Evolutionary conservation across 2,113 vertebrate species (phyloP), one percentile per base, ranked within the genome.

Genomic region (Platysteira castanea): DNA sequence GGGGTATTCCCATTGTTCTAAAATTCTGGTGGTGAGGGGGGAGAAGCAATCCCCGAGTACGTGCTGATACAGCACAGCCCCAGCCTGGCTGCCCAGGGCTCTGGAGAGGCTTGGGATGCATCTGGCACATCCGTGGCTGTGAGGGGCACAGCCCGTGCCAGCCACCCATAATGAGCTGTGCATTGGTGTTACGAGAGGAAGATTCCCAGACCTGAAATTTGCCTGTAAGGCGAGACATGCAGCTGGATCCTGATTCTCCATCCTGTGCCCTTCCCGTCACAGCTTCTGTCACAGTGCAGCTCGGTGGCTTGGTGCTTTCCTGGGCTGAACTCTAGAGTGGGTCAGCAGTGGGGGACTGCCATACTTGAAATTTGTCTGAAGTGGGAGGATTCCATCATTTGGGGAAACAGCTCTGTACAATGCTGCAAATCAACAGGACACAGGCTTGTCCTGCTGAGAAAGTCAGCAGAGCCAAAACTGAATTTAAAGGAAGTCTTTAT

Each of bases 401-500:
- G 77, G 65, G 79, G 88, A 84, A 95, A 87, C 92, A 70, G 85
- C 73, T 80, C 84, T 42, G 89, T 17, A 6, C 77, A 83, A 75
- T 84, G 61, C 89, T 69, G 75, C 78, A 77, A 86, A 95, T 90
- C 95, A 93, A 37, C 24, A 18, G 95, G 90, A 93, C 91, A 7
- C 54, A 15, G 47, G 69, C 92, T 84, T 42, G 86, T 96, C 95
- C 97, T 95, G 95, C 93, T 89, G 91, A 89, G 95, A 97, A 93
- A 96, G 93, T 90, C 92, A 92, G 89, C 61, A 71, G 93, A 97
- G 95, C 92, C 94, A 95, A 97, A 94, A 96, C 92, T 84, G 91
- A 97, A 95, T 95, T 93, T 95, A 81, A 95, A 90, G 88, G 57
- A 93, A 97, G 97, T 95, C 89, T 96, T 97, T 96, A 93, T 97